A percentile compares a stretch with the other conserved stretches of the same genome.
Conservation (phyloP, 2,888 invertebrate genomes). For the Palloptera scutellata region DNA sequence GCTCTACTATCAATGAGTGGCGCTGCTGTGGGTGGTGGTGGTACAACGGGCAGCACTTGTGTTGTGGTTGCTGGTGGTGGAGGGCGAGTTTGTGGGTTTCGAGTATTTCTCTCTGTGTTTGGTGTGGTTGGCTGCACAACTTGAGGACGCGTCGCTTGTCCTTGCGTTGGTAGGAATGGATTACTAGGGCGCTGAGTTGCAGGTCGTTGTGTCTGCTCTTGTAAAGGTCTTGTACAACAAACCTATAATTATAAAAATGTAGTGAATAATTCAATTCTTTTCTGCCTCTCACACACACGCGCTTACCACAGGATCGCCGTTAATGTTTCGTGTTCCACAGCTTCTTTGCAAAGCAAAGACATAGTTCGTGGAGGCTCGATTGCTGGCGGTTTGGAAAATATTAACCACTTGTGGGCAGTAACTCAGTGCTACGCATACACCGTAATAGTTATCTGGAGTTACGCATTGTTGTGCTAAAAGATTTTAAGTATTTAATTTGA, state of each 20-base stretch:
- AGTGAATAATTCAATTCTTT: background rate
- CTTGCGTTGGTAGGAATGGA: conserved; percentile 43
- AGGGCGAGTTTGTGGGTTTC: conserved; percentile 44
- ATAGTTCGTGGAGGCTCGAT: conserved; percentile 51
- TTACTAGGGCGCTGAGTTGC: conserved; percentile 41
- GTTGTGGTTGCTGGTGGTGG: conserved; percentile 36
- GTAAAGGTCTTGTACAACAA: conserved; percentile 52
- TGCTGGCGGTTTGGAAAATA: conserved; percentile 48
- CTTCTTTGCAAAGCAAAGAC: conserved; percentile 52
- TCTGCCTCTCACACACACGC: background rate
- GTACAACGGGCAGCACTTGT: conserved; percentile 14
- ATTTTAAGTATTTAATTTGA: background rate
- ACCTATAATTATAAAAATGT: conserved; percentile 43
- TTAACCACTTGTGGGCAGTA: conserved; percentile 56
- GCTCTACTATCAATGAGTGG: conserved; percentile 9
- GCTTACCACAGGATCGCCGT: conserved; percentile 61
- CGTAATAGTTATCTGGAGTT: conserved; percentile 58
- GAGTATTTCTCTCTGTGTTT: conserved; percentile 12
- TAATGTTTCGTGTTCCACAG: conserved; percentile 55
- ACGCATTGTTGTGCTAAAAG: conserved; percentile 45
- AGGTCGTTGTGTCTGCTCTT: conserved; percentile 27
- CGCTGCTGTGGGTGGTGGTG: conserved; percentile 33
- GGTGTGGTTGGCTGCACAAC: background rate
- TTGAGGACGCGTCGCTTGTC: conserved; percentile 18
- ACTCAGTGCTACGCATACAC: conserved; percentile 54